A percentile compares a stretch with the other conserved stretches of the same genome.
These are phyloP conservation scores for Drosophila nannoptera DNA, from an alignment of 1,140 invertebrate genomes.

Conservation along the genomic window DNA sequence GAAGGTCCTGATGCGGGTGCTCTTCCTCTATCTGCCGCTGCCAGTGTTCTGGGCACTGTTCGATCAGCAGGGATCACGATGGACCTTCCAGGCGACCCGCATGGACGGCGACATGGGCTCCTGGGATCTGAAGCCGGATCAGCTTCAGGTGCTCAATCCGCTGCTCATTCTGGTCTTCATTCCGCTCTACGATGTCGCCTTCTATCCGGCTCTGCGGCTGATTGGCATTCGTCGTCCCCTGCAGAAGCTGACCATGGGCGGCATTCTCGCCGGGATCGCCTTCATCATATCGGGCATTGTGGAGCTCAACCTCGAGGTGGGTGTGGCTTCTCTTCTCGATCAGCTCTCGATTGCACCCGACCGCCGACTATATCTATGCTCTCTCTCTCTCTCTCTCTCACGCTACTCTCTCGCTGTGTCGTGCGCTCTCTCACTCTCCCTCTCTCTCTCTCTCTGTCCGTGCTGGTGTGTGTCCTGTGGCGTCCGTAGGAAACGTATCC, in stretches of 20 bases:
- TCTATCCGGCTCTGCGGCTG: constrained; percentile 84
- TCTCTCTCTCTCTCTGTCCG: not conserved
- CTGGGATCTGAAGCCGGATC: constrained; percentile 86
- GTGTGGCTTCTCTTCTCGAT: constrained; percentile 16
- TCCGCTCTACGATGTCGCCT: constrained; percentile 86
- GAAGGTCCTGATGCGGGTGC: constrained; percentile 84
- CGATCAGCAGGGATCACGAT: constrained; percentile 92
- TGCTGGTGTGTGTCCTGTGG: constrained; percentile 16
- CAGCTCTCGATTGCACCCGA: constrained; percentile 12
- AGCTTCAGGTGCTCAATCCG: constrained; percentile 90
- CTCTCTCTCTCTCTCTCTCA: not conserved
- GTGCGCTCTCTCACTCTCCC: not conserved
- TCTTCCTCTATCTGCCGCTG: constrained; percentile 88
- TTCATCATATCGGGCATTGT: constrained; percentile 94
- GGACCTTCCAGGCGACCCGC: constrained; percentile 95
- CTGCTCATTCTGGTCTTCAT: constrained; percentile 88
- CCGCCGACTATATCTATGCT: constrained; percentile 4
- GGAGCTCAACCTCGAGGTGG: constrained; percentile 87
- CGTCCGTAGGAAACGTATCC: constrained; percentile 82
- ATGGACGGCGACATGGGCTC: constrained; percentile 91
- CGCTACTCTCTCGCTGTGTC: not conserved
- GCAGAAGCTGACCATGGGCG: constrained; percentile 85
- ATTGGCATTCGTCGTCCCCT: constrained; percentile 80
- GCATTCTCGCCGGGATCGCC: constrained; percentile 88
- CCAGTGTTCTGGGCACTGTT: constrained; percentile 92